Conservation (phyloP, 92 coral and sea anemone genomes). For the Zoanthus solanderi region DNA sequence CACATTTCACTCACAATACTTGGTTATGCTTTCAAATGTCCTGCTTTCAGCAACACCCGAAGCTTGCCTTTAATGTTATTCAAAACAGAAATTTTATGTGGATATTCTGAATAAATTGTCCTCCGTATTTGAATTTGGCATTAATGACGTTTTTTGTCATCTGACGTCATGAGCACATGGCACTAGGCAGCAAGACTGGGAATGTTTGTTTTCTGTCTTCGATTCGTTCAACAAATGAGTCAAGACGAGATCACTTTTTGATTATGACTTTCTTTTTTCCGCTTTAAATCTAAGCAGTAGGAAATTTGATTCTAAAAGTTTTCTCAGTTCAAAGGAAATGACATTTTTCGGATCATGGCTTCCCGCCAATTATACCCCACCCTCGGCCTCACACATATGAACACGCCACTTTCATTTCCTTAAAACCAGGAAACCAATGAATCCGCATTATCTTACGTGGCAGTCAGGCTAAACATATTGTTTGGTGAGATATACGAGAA, state of each 20-base stretch:
- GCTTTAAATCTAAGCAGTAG: neutral
- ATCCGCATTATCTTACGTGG: conserved; percentile 20
- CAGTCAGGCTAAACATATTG: conserved; percentile 5
- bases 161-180: neutral
- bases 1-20: neutral
- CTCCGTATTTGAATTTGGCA: neutral
- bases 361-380: neutral
- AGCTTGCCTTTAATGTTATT: conserved; percentile 2
- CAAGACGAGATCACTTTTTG: neutral
- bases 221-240: neutral
- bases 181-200: neutral
- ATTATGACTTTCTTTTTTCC: neutral
- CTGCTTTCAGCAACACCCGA: conserved; percentile 31
- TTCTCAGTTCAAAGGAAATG: neutral
- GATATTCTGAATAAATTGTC: conserved; percentile 35
- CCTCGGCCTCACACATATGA: neutral
- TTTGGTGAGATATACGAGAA: neutral
- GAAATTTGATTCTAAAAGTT: neutral
- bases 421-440: neutral
- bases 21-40: neutral
- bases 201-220: neutral
- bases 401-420: conserved; percentile 2
- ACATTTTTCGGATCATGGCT: conserved; percentile 24
- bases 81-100: conserved; percentile 9
- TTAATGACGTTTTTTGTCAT: conserved; percentile 9